A percentile compares a stretch with the other conserved stretches of the same genome.
These are phyloP conservation scores for Xiphorhynchus erythropygius DNA, from an alignment of 2,797 vertebrate genomes.

Conservation along the genomic window DNA sequence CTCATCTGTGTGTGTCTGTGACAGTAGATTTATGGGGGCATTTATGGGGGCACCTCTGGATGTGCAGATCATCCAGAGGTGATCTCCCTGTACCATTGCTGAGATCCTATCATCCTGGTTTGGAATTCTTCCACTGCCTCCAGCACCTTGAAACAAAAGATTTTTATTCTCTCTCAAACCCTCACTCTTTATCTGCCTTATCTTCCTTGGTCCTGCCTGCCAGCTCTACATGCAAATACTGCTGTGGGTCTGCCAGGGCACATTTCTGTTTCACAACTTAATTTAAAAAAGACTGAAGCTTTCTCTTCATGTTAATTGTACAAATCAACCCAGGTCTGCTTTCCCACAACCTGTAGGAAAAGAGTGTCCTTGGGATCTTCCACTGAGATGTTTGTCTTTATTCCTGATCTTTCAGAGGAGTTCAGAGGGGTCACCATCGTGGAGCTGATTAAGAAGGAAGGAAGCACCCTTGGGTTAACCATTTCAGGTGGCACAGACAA, in stretches of 20 bases:
- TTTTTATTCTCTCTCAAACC: background rate
- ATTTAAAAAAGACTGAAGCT: background rate
- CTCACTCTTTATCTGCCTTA: background rate
- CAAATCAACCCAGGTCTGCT: background rate
- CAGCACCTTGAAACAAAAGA: background rate
- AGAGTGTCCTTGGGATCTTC: background rate
- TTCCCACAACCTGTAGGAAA: background rate
- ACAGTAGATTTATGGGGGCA: background rate
- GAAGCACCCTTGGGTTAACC: constrained; percentile 93
- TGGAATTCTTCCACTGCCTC: background rate
- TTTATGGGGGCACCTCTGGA: background rate
- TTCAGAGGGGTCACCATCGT: constrained; percentile 92
- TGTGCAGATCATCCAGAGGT: background rate
- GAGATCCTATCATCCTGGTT: background rate
- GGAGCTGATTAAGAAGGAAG: constrained; percentile 96
- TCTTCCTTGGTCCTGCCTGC: background rate
- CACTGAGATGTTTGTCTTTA: background rate
- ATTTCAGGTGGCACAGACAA: constrained; percentile 97
- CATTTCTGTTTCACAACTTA: background rate
- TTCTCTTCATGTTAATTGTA: background rate
- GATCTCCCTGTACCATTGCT: background rate
- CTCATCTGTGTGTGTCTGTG: background rate
- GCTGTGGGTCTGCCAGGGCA: background rate
- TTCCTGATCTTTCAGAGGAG: constrained; percentile 84
- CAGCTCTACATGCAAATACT: background rate